phyloP scores from a whole-genome alignment of 2,888 invertebrate genomes.

The Stenichneumon culpator region DNA sequence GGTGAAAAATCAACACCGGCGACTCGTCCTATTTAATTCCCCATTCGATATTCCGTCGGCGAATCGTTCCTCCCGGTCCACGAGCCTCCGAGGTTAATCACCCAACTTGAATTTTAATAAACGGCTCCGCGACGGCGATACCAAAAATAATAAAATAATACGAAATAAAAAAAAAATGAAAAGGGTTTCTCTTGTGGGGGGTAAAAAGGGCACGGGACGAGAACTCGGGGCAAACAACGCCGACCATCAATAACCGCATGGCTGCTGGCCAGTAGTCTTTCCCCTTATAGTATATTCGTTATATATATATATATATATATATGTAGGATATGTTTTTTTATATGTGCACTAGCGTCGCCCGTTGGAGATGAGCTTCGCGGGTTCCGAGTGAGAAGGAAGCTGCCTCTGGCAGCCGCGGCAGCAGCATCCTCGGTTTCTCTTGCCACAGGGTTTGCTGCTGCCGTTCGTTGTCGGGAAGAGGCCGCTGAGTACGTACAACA shows the following conservation, averaged over 20 bases:
- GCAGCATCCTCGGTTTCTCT: constrained; percentile 69
- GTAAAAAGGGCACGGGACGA: constrained; percentile 22
- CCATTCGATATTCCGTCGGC: too few species aligned
- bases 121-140: constrained; percentile 75
- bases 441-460: constrained; percentile 79
- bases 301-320: constrained; percentile 46
- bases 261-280: constrained; percentile 64
- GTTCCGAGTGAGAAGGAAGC: constrained; percentile 30
- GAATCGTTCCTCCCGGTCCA: neutral
- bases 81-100: constrained; percentile 78
- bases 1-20: neutral
- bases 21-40: neutral
- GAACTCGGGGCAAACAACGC: constrained; percentile 80
- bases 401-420: constrained; percentile 57
- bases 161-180: neutral
- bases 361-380: constrained; percentile 39
- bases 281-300: constrained; percentile 16
- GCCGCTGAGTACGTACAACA: constrained; percentile 33
- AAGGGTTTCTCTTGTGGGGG: constrained; percentile 9
- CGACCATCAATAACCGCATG: constrained; percentile 82
- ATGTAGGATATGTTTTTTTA: constrained; percentile 18
- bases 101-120: constrained; percentile 82
- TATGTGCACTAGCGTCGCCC: constrained; percentile 49
- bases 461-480: constrained; percentile 69
- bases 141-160: constrained; percentile 11